Evolutionary conservation across 2,888 invertebrate species (phyloP), one percentile per base, ranked within the genome.

Genomic region (Coenonympha glycerion): DNA sequence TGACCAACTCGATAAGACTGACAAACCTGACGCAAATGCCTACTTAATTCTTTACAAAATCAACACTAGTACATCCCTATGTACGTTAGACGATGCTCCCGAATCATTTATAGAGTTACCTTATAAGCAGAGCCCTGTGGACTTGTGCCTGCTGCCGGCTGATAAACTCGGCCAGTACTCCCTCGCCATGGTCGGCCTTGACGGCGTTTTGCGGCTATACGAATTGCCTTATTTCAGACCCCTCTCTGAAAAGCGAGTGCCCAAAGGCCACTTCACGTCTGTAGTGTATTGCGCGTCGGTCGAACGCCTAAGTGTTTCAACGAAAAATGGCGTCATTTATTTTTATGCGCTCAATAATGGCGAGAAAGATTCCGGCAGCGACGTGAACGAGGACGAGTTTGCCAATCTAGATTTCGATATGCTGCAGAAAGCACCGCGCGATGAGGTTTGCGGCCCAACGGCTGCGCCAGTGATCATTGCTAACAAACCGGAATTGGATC

Each of bases 261-360:
- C 92, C 1, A 89, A 90, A 30, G 90, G 91, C 36, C 91, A 90
- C 66, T 95, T 96, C 68, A 90, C 94, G 9, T 94, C 95, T 0
- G 93, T 93, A 1, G 92, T 93, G 0, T 96, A 94, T 75, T 96
- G 96, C 73, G 93, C 94, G 51, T 95, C 95, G 83, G 90, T 96
- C 52, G 96, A 97, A 68, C 89, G 95, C 40, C 86, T 97, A 22
- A 96, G 96, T 73, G 94, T 92, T 1, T 93, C 94, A 34, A 95
- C 96, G 0, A 91, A 90, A 61, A 90, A 91, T 47, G 96, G 96
- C 3, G 91, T 92, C 56, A 89, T 96, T 44, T 92, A 95, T 68
- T 96, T 96, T 79, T 95, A 93, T 69, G 91, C 93, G 0, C 81
- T 95, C 19, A 92, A 92, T 55, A 92, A 93, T 50, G 86, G 89